These are phyloP conservation scores for Cynaeus angustus DNA, from an alignment of 2,888 invertebrate genomes.

Conservation along the genomic window DNA sequence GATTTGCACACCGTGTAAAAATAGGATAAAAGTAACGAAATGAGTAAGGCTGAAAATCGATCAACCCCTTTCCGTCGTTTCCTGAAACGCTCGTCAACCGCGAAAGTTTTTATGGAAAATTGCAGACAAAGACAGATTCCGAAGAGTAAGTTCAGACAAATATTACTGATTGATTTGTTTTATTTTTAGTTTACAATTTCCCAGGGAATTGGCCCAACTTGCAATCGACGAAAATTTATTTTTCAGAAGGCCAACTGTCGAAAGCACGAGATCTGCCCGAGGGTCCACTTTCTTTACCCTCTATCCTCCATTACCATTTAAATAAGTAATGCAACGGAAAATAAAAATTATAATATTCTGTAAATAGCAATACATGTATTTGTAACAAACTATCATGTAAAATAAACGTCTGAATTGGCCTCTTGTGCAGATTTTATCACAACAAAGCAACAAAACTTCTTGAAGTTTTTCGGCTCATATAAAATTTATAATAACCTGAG, in stretches of 20 bases:
- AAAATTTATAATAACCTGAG: no score
- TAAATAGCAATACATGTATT: no score
- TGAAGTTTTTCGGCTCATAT: no score
- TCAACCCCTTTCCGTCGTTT: conserved; percentile 39
- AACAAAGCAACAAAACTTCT: no score
- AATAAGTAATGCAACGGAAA: conserved; percentile 16
- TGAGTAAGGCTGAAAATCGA: conserved; percentile 41
- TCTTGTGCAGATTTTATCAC: no score
- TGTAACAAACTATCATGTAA: no score
- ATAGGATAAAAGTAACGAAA: conserved; percentile 41
- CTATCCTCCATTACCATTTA: conserved; percentile 21
- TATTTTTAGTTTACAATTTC: conserved; percentile 28
- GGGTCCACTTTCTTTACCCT: conserved; percentile 12
- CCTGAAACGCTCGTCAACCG: conserved; percentile 39
- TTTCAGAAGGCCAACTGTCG: conserved; percentile 25
- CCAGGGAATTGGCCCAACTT: conserved; percentile 20
- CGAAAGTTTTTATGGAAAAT: conserved; percentile 36
- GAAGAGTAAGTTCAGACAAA: conserved; percentile 22
- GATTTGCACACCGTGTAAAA: conserved; percentile 32
- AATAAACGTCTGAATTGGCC: no score
- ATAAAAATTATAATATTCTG: neutral
- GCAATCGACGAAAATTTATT: conserved; percentile 19
- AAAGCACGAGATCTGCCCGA: conserved; percentile 20
- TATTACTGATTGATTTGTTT: conserved; percentile 37
- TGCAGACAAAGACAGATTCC: conserved; percentile 9